Base-by-base conservation (phyloP, 2,888 invertebrate genomes). In the Himalopsyche tibetana region DNA sequence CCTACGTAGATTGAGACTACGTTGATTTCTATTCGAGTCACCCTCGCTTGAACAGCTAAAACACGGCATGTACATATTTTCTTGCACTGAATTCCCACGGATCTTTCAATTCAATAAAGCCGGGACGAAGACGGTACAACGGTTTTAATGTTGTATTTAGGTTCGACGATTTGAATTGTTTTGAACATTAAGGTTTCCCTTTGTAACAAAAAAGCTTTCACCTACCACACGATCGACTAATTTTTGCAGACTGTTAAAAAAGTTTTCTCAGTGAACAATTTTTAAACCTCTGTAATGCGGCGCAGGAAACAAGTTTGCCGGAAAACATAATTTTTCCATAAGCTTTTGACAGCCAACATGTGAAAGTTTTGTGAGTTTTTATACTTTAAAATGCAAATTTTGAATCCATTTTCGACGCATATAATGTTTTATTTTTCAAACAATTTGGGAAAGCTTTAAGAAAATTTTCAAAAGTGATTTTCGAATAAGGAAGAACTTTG, bases 301-400 rank as follows among this genome's bases (percentile, higher is more conserved):
- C 74, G 36, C 15, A 74, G 15, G 74, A 74, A 74, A 74, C 74
- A 74, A 74, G 74, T 74, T 74, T 36, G 12, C 38, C 4, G 5
- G 11, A 74, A 74, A 74, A 74, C 38, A 38, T 15, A 74, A 36
- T 74, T 74, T 74, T 74, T 38, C 74, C 74, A 74, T 74, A 74
- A 74, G 74, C 38, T 74, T 74, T 36, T 38, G 74, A 74, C 74
- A 74, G 74, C 74, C 74, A 36, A 74, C 74, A 38, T 74, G 74
- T 74, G 74, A 74, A 74, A 74, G 36, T 74, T 74, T 74, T 15
- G 38, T 15, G 36, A 74, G 15, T 74, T 74, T 36, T 74, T 74
- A 51, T 12, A 36, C 36, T 74, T 74, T 38, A 15, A 74, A 74
- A 38, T 74, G 74, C 38, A 74, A 74, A 74, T 38, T 74, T 74